Base-by-base conservation (phyloP, 2,888 invertebrate species). In the Podotricha telesiphe region DNA sequence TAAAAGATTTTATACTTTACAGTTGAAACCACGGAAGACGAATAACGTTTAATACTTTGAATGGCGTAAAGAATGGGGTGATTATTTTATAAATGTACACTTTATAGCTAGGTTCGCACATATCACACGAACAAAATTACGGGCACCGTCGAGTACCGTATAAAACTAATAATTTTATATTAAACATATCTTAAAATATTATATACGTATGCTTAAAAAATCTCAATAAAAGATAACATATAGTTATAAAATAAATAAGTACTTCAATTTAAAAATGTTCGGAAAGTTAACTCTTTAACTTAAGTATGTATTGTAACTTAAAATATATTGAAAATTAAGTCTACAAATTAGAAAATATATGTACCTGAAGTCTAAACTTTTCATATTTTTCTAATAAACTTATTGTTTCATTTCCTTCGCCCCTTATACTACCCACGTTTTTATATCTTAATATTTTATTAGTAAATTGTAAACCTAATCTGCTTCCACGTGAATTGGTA, bases 401-500 rank as follows among this genome's bases (percentile, higher is more conserved):
- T 53, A 53, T 53, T 53, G n/a, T 10, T 53, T 53, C 22, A 51
- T 53, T n/a, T 53, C 34, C 53, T 34, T 34, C n/a, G 17, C n/a
- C 55, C 55, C 34, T 11, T 37, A 17, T 37, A 37, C 55, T 55
- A 13, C 11, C 34, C 34, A 55, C 55, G 17, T 55, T 55, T 55
- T 55, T 55, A 55, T 55, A 17, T 34, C 10, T 17, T 11, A 17
- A 37, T 10, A 45, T 59, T 22, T 58, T 58, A 58, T 20, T 45
- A 22, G 11, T 11, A 2, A 22, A 28, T 45, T 17, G 22, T 28
- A 59, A 59, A 59, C 45, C 40, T 58, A 20, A 58, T 55, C 5
- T 17, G 55, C 17, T 19, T 50, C 69, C 61, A 67, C 55, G 61
- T 67, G 67, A 34, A 67, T 48, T 37, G 42, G 8, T 58, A 48